Evolutionary conservation across 2,113 vertebrate genomes (phyloP), one percentile per base, ranked within the genome.

Genomic region (Aptenodytes forsteri): DNA sequence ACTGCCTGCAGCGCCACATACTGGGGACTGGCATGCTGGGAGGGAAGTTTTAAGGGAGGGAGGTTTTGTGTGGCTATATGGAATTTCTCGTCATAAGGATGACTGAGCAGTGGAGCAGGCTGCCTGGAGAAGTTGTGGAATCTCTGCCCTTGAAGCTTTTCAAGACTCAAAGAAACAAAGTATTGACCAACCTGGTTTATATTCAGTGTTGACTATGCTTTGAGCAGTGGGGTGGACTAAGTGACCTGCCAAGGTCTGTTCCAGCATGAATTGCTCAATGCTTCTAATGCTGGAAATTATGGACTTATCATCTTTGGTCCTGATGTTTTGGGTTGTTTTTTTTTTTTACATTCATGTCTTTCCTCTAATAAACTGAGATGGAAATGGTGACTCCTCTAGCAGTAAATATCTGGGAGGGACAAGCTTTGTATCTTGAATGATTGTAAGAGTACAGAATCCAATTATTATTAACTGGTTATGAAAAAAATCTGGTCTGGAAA

Each of bases 1-100:
- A 32, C 22, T 59, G 30, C 42, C 44, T 87, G n/a, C 64, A 84
- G 14, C 0, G 0, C 5, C 44, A 1, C 20, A 4, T 61, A 13
- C 8, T 44, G 23, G 30, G 9, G 32, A 64, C 3, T 77, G 59
- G 18, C 4, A 23, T 6, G 10, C 10, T 82, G 42, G 47, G 40
- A 92, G 14, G 10, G 23, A 82, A n/a, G 5, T 49, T 81, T 69
- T 70, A 70, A 69, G 23, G 4, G 20, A 84, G 44, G 44, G 32
- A 69, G 5, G 18, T 52, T 75, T 69, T 66, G 4, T 70, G 26
- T 54, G 56, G 16, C 26, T 64, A 46, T 47, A 16, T 16, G 21
- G 30, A 82, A 65, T 81, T 83, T 50, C 14, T 59, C 17, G 27
- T 49, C 10, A 7, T 16, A 12, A 61, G 27, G 30, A 34, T 40